Base-by-base conservation (phyloP, 2,797 vertebrate genomes). In the Cichlasoma orientale region DNA sequence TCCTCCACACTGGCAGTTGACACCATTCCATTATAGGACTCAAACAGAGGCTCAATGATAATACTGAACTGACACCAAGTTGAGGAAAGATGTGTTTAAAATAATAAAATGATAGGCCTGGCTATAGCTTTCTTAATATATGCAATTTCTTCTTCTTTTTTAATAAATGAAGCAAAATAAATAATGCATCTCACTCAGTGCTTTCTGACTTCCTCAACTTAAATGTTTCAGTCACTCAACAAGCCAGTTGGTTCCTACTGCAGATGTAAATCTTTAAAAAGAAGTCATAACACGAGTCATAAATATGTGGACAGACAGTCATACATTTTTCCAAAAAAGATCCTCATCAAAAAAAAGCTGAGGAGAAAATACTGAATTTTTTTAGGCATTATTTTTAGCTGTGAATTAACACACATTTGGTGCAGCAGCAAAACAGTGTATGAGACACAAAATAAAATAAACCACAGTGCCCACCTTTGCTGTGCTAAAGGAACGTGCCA, bases 21-120 rank as follows among this genome's bases (percentile, higher is more conserved):
- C 82, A 99, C 98, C 97, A 98, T 98, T 18, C 96, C 94, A 0
- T 99, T 99, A 88, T 97, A 99, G 33, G 98, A 98, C 91, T 99
- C 98, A 1, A 99, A 99, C 79, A 99, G 94, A 0, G 98, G 98
- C 77, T 97, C 96, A 56, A 99, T 97, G 90, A 99, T 97, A 85
- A 99, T 90, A 72, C 98, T 98, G 95, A 99, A 99, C 98, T 99
- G 90, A 70, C 53, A 56, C 36, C 2, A 58, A 77, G 94, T 96
- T 96, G 92, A 97, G 96, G 95, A 95, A 80, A 86, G 4, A 44
- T 3, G 3, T 33, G 10, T n/a, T 57, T 10, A 57, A 27, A 68
- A 41, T 50, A 16, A 50, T n/a, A 29, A 50, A 47, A 66, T 14
- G 38, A 47, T 66, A 66, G 44, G 16, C 21, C 10, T 66, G 38